These are phyloP conservation scores for Tenthredo notha DNA, from an alignment of 2,888 invertebrate genomes.

Conservation along the genomic window DNA sequence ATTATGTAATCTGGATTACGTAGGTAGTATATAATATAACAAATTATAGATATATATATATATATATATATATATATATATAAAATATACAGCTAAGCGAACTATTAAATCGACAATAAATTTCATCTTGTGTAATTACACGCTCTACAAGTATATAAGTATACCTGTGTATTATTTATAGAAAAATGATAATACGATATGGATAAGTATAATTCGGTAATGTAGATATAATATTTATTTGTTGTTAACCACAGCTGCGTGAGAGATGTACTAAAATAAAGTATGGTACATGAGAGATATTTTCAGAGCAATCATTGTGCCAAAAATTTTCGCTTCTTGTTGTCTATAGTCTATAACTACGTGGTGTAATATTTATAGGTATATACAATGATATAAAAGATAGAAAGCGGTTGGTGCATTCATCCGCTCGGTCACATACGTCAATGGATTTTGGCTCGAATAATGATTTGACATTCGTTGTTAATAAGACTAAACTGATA, in stretches of 20 bases:
- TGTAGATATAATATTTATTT: neutral
- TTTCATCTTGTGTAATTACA: neutral
- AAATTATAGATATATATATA: neutral
- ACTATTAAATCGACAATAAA: neutral
- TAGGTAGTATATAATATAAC: neutral
- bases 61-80: neutral
- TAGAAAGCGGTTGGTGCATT: neutral
- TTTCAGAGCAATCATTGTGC: conserved; percentile 7
- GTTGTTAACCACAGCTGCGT: neutral
- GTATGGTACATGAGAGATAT: conserved; percentile 12
- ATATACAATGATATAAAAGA: neutral
- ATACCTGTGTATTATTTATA: neutral
- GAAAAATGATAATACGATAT: neutral
- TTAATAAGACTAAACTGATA: neutral
- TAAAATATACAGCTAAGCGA: too few species aligned
- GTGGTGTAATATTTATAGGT: neutral
- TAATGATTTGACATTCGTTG: neutral
- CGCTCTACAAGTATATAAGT: neutral
- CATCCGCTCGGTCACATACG: neutral
- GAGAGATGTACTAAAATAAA: neutral
- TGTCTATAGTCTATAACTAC: neutral
- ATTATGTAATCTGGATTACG: conserved; percentile 3
- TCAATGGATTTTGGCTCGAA: conserved; percentile 18
- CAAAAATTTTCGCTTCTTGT: conserved; percentile 6
- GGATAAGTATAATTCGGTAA: neutral